phyloP scores from a whole-genome alignment of 2,113 vertebrate genomes.

The Vicugna pacos region DNA sequence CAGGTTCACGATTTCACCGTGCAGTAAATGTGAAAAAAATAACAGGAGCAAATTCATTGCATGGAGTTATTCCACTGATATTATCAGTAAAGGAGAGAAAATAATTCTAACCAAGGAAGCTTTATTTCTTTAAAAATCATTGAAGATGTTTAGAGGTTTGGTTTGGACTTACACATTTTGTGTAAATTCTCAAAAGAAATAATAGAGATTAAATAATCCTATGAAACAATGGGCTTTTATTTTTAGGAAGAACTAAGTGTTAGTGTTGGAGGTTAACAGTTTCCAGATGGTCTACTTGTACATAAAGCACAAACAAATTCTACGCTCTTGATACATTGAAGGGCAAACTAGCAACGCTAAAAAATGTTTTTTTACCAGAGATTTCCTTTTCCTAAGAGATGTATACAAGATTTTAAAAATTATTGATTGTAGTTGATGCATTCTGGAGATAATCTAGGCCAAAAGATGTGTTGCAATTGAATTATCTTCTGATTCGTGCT shows the following conservation, averaged over 20 bases:
- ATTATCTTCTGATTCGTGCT: not conserved
- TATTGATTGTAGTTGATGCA: not conserved
- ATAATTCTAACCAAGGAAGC: not conserved
- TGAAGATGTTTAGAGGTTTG: not conserved
- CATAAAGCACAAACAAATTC: not conserved
- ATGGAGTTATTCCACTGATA: not conserved
- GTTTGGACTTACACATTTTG: not conserved
- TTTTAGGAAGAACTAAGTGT: not conserved
- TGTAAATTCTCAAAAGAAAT: not conserved
- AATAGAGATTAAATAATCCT: not conserved
- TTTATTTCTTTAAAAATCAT: not conserved
- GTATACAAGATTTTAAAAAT: not conserved
- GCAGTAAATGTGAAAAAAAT: not conserved
- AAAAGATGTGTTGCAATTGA: not conserved
- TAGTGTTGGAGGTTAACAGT: slow-evolving; percentile 7
- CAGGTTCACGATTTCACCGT: not conserved
- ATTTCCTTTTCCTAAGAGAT: not conserved
- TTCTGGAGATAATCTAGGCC: not conserved
- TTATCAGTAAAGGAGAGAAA: not conserved
- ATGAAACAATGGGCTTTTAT: not conserved
- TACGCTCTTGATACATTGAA: not conserved
- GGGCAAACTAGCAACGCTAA: not conserved
- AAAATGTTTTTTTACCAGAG: not conserved
- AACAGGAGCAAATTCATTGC: not conserved
- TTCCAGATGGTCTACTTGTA: slow-evolving; percentile 13